These are phyloP conservation scores for Quadroppia sp. DNA, from an alignment of 2,888 invertebrate genomes.

Conservation along the genomic window DNA sequence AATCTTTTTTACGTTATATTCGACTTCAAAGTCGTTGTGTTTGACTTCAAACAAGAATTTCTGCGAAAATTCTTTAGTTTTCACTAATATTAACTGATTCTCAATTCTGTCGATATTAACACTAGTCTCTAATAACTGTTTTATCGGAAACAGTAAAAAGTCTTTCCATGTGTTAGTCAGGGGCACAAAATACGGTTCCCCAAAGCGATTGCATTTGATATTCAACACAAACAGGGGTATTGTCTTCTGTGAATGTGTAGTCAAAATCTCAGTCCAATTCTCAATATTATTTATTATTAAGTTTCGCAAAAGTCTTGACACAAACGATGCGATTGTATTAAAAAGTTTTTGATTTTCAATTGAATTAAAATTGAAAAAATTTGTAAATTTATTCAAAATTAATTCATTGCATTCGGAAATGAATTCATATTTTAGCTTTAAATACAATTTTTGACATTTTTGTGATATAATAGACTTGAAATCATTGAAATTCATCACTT, in stretches of 20 bases:
- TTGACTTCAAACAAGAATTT: background rate
- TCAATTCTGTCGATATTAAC: conserved; percentile 12
- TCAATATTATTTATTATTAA: conserved; percentile 18
- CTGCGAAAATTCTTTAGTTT: background rate
- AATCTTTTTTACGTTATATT: background rate
- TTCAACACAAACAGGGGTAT: background rate
- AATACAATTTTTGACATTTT: conserved; percentile 19
- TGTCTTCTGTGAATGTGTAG: background rate
- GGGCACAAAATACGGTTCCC: background rate
- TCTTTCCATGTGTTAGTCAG: background rate
- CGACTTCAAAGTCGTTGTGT: background rate
- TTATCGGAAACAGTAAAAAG: background rate
- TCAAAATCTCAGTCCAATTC: conserved; percentile 2
- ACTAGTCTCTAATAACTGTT: background rate
- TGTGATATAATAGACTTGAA: conserved; percentile 2
- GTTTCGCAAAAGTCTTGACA: conserved; percentile 6
- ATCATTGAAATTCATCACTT: background rate
- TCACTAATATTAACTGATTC: background rate
- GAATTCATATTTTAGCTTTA: conserved; percentile 17
- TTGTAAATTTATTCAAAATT: background rate
- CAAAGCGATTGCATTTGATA: background rate
- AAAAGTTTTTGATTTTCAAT: conserved; percentile 15
- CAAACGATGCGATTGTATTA: conserved; percentile 21
- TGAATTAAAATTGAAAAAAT: background rate
- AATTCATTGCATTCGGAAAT: conserved; percentile 16